Conservation (phyloP, 2,888 invertebrate species). For the Lycocerus yunnanus region DNA sequence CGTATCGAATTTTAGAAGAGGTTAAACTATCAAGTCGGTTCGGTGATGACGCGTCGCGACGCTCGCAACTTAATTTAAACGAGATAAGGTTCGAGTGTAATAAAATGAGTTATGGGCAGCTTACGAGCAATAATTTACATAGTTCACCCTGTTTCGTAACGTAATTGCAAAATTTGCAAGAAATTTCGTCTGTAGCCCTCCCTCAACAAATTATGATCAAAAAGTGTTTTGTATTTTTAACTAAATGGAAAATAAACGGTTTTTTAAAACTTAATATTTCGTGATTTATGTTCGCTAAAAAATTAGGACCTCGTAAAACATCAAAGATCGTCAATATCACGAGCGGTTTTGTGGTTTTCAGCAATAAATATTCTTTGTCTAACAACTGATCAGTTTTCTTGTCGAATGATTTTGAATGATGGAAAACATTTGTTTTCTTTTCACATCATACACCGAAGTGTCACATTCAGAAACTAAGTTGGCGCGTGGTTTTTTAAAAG, state of each 20-base stretch:
- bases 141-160: conserved; percentile 6
- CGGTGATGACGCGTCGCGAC: conserved; percentile 1
- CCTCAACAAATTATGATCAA: not conserved
- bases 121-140: conserved; percentile 20
- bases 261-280: not conserved
- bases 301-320: not conserved
- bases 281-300: not conserved
- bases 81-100: conserved; percentile 14
- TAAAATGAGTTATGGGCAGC: conserved; percentile 19
- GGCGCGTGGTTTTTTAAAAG: not conserved
- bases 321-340: not conserved
- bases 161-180: conserved; percentile 15
- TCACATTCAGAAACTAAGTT: conserved; percentile 19
- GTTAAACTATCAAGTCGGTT: not conserved
- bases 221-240: not conserved
- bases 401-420: conserved; percentile 13
- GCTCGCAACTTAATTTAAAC: conserved; percentile 12
- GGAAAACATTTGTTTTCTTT: conserved; percentile 19
- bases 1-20: not conserved
- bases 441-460: conserved; percentile 16
- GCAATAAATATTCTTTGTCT: conserved; percentile 15
- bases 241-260: not conserved
- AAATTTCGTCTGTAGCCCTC: conserved; percentile 1
- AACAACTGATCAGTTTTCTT: conserved; percentile 20
- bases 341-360: conserved; percentile 5